Conservation (phyloP, 2,113 vertebrate species). For the Salvelinus fontinalis region DNA sequence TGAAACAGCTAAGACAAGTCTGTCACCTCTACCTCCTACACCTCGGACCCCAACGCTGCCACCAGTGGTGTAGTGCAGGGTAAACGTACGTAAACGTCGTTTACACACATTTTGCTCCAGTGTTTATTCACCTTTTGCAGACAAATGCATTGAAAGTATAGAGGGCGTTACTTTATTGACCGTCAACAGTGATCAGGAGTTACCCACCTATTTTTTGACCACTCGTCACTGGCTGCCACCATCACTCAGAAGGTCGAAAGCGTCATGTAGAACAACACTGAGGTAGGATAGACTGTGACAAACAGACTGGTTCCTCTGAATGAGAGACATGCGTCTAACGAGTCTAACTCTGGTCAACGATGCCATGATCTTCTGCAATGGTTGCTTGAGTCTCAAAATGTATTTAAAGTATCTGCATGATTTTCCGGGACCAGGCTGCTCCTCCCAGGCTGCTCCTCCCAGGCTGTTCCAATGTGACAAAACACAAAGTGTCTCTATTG, state of each 20-base stretch:
- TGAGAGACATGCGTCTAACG: background rate
- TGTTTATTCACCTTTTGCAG: no score
- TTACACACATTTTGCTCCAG: no score
- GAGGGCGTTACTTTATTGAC: no score
- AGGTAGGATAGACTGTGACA: background rate
- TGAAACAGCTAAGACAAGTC: background rate
- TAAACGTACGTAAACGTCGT: no score
- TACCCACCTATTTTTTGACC: no score
- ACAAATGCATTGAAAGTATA: no score
- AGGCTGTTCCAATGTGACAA: background rate
- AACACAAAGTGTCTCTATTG: background rate
- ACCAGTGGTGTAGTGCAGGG: background rate
- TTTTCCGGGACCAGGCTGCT: background rate
- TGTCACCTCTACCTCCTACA: background rate
- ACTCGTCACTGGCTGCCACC: no score
- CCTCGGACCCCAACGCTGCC: background rate
- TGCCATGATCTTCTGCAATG: conserved; percentile 20
- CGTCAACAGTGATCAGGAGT: no score
- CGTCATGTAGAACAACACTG: background rate
- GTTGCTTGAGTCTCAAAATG: background rate
- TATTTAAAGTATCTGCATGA: no score
- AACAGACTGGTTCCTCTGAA: no score
- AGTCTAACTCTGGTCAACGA: conserved; percentile 12
- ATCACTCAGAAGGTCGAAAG: background rate
- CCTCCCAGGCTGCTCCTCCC: no score